These are phyloP conservation scores for Mola mola DNA, from an alignment of 2,113 vertebrate species.

Conservation along the genomic window DNA sequence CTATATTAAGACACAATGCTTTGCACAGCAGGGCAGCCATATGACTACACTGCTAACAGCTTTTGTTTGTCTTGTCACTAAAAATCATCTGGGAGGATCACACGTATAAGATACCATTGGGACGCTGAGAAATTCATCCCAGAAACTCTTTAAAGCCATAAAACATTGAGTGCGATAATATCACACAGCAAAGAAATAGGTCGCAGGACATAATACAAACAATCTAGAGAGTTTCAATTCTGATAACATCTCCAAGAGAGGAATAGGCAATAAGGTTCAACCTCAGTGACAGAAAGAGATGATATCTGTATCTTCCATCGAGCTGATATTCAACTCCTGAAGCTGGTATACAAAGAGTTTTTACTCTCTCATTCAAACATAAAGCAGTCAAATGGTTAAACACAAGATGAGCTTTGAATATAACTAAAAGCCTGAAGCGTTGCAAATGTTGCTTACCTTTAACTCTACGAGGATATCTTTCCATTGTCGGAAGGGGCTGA, in stretches of 20 bases:
- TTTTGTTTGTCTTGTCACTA: conserved; percentile 20
- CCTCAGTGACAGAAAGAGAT: conserved; percentile 36
- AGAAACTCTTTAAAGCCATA: conserved; percentile 44
- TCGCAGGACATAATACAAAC: conserved; percentile 47
- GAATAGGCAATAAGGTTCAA: conserved; percentile 50
- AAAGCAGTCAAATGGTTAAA: conserved; percentile 17
- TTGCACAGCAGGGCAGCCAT: conserved; percentile 10
- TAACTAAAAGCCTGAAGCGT: conserved; percentile 23
- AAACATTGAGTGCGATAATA: conserved; percentile 66
- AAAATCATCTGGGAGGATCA: conserved; percentile 19
- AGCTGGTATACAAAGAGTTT: conserved; percentile 15
- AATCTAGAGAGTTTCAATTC: conserved; percentile 51
- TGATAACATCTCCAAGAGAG: conserved; percentile 57
- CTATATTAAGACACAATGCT: conserved; percentile 1
- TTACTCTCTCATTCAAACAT: conserved; percentile 16
- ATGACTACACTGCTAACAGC: conserved; percentile 22
- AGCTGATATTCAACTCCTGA: conserved; percentile 6
- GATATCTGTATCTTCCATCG: conserved; percentile 39
- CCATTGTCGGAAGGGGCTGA: conserved; percentile 5
- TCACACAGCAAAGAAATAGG: conserved; percentile 54
- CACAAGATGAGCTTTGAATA: conserved; percentile 10
- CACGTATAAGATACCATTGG: conserved; percentile 26
- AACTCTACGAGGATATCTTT: conserved; percentile 16
- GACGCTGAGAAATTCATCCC: conserved; percentile 40
- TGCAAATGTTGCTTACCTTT: conserved; percentile 15